Evolutionary conservation across 2,888 invertebrate species (phyloP).

Genomic region (Drosophila basisetae): DNA sequence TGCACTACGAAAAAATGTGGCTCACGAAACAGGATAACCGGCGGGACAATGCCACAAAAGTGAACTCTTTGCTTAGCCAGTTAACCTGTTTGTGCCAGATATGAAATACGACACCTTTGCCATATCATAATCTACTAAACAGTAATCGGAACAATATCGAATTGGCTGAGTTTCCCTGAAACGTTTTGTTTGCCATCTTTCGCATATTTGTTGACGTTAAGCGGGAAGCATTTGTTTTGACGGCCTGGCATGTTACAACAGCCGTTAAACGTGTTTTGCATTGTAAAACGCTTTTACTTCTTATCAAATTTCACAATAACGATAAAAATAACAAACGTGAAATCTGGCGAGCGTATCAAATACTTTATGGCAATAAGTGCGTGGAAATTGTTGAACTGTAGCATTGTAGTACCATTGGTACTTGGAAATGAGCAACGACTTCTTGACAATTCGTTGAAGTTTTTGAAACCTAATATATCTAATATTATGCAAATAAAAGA

Average conservation of each 20-base stretch:
- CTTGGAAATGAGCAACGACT: background rate
- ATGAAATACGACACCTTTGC: conserved; percentile 27
- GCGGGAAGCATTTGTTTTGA: conserved; percentile 56
- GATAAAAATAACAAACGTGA: background rate
- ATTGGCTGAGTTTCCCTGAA: conserved; percentile 1
- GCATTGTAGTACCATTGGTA: background rate
- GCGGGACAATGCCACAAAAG: conserved; percentile 13
- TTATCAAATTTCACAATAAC: conserved; percentile 36
- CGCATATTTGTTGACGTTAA: conserved; percentile 61
- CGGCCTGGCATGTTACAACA: conserved; percentile 28
- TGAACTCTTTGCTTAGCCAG: conserved; percentile 1
- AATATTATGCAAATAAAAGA: background rate
- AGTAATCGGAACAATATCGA: conserved; percentile 30
- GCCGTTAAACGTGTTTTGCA: conserved; percentile 54
- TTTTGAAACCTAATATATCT: background rate
- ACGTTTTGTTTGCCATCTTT: conserved; percentile 27
- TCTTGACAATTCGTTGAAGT: background rate
- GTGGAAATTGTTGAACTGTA: conserved; percentile 4
- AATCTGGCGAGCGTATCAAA: background rate
- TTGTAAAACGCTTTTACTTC: conserved; percentile 21
- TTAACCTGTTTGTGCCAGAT: conserved; percentile 6
- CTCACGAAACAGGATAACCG: background rate
- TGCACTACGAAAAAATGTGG: conserved; percentile 7
- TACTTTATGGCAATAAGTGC: background rate
- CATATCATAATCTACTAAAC: conserved; percentile 37